Evolutionary conservation across 1,140 invertebrate genomes (phyloP).

Genomic region (Cyclina sinensis): DNA sequence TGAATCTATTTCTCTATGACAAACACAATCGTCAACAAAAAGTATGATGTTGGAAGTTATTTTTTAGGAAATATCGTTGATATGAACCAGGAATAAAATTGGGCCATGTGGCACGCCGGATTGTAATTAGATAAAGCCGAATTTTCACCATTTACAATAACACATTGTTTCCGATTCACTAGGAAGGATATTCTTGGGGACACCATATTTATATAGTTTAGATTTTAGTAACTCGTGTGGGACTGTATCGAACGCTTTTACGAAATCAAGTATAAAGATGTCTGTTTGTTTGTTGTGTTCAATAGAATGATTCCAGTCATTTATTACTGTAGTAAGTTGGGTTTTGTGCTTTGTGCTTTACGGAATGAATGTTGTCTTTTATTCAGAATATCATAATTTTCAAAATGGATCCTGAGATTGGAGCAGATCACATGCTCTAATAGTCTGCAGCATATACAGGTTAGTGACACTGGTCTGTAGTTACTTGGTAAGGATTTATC

Average conservation of each 20-base stretch:
- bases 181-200: conserved; percentile 36
- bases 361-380: conserved; percentile 47
- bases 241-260: conserved; percentile 49
- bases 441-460: conserved; percentile 48
- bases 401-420: conserved; percentile 36
- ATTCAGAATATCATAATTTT: conserved; percentile 14
- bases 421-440: conserved; percentile 48
- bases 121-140: neutral
- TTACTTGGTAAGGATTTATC: conserved; percentile 30
- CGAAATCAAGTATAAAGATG: conserved; percentile 40
- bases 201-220: conserved; percentile 32
- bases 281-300: conserved; percentile 12
- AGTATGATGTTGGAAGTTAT: conserved; percentile 9
- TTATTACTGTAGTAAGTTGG: neutral
- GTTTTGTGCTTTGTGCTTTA: conserved; percentile 34
- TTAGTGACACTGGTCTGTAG: too few species aligned
- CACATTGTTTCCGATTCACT: conserved; percentile 8
- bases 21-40: conserved; percentile 19
- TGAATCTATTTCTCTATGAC: neutral
- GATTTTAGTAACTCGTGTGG: conserved; percentile 33
- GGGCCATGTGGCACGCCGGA: conserved; percentile 54
- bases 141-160: conserved; percentile 46
- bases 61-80: conserved; percentile 1
- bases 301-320: conserved; percentile 10
- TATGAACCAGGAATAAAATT: conserved; percentile 18